A percentile compares a stretch with the other conserved stretches of the same genome.
Conservation (phyloP, 2,797 vertebrate species). For the Triplophysa yarkandensis region DNA sequence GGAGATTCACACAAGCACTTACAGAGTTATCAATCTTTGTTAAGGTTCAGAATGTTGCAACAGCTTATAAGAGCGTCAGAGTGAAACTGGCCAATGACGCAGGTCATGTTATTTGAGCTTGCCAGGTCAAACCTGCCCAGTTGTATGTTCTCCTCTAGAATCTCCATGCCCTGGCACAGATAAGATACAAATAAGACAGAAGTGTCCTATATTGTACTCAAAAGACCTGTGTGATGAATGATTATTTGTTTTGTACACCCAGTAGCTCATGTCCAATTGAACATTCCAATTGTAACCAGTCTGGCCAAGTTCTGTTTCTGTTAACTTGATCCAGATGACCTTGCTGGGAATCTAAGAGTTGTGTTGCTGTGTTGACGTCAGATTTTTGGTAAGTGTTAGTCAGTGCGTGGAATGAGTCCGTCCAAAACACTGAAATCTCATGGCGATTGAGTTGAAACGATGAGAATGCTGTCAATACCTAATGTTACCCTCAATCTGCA, state of each 20-base stretch:
- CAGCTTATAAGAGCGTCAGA: constrained; percentile 20
- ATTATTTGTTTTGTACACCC: not conserved
- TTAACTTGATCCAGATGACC: constrained; percentile 24
- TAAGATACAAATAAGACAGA: not conserved
- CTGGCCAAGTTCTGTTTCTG: constrained; percentile 8
- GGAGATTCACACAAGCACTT: not conserved
- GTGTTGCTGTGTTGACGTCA: not conserved
- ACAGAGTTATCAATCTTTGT: constrained; percentile 13
- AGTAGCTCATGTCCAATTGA: not conserved
- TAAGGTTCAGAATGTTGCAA: constrained; percentile 2
- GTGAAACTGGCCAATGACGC: constrained; percentile 45
- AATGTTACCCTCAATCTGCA: constrained; percentile 2
- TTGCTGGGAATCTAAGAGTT: not conserved
- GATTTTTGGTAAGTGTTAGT: constrained; percentile 4
- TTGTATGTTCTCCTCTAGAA: not conserved
- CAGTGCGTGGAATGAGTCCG: not conserved
- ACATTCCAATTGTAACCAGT: constrained; percentile 7
- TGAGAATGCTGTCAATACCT: not conserved
- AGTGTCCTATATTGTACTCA: not conserved
- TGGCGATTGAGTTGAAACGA: constrained; percentile 7
- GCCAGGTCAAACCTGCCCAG: constrained; percentile 39
- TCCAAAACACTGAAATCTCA: not conserved
- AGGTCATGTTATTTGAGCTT: constrained; percentile 58
- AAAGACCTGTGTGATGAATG: not conserved
- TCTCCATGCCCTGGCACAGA: not conserved